These are phyloP conservation scores for Erethizon dorsatum DNA, from an alignment of 2,797 vertebrate genomes.

Conservation along the genomic window DNA sequence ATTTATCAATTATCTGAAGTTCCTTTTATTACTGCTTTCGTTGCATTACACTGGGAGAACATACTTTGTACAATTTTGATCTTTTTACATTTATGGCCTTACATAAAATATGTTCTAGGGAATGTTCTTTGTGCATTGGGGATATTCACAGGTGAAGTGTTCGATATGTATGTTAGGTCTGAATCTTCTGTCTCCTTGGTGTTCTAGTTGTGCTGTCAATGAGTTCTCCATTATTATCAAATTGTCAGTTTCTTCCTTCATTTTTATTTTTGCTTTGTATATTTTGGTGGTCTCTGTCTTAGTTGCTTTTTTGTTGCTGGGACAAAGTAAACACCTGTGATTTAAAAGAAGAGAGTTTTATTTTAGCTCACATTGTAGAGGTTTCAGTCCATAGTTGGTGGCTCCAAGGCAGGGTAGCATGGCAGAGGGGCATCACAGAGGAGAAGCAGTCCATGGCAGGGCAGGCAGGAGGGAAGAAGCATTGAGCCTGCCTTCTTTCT, in stretches of 20 bases:
- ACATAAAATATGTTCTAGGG: background rate
- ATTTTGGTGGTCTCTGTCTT: background rate
- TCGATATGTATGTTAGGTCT: background rate
- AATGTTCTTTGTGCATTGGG: background rate
- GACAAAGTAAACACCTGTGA: background rate
- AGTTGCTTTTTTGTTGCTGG: background rate
- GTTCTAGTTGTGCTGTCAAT: background rate
- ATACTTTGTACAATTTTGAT: conserved; percentile 21
- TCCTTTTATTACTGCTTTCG: background rate
- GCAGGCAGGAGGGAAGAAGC: background rate
- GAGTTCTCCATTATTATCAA: background rate
- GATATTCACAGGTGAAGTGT: background rate
- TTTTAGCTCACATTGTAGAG: background rate
- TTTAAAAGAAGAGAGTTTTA: background rate
- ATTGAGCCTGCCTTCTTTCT: background rate
- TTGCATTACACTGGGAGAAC: background rate
- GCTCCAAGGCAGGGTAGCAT: background rate
- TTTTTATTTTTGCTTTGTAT: background rate
- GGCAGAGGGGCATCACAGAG: background rate
- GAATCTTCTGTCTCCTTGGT: background rate
- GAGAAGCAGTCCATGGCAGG: background rate
- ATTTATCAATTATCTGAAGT: conserved; percentile 28
- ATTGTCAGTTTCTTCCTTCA: background rate
- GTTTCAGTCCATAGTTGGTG: background rate
- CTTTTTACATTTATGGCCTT: background rate